A percentile compares a stretch with the other conserved stretches of the same genome.
Evolutionary conservation across 2,113 vertebrate species (phyloP).

Genomic region (Malurus cyaneus): DNA sequence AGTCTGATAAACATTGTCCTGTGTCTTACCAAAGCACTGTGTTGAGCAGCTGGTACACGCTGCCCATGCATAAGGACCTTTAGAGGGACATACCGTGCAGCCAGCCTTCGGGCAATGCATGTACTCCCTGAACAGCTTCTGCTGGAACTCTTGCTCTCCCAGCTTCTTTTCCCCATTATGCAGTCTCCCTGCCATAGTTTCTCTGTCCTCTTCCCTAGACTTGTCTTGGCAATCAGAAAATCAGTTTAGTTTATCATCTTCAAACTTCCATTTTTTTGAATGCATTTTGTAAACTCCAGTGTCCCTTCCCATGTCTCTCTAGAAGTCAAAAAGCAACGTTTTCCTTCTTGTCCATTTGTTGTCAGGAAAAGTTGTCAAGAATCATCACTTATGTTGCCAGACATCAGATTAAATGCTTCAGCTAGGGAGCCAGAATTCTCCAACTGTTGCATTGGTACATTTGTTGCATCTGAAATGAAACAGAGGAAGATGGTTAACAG

Average conservation of each 20-base stretch:
- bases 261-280: conserved; percentile 9
- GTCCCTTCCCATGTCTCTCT: conserved; percentile 57
- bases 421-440: conserved; percentile 48
- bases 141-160: conserved; percentile 62
- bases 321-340: conserved; percentile 54
- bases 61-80: conserved; percentile 52
- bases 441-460: conserved; percentile 4
- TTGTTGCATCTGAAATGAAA: conserved; percentile 61
- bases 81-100: conserved; percentile 60
- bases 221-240: conserved; percentile 57
- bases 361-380: conserved; percentile 54
- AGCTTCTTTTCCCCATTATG: conserved; percentile 62
- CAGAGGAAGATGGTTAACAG: conserved; percentile 44
- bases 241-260: conserved; percentile 60
- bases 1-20: not conserved
- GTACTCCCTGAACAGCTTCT: conserved; percentile 64
- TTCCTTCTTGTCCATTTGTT: conserved; percentile 50
- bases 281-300: conserved; percentile 43
- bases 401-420: conserved; percentile 45
- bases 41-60: conserved; percentile 40
- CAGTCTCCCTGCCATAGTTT: conserved; percentile 64
- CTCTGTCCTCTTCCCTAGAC: conserved; percentile 61
- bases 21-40: conserved; percentile 19
- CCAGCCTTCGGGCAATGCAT: conserved; percentile 62
- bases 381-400: conserved; percentile 39